Conservation (phyloP, 2,113 vertebrate species). For the Pollachius pollachius region DNA sequence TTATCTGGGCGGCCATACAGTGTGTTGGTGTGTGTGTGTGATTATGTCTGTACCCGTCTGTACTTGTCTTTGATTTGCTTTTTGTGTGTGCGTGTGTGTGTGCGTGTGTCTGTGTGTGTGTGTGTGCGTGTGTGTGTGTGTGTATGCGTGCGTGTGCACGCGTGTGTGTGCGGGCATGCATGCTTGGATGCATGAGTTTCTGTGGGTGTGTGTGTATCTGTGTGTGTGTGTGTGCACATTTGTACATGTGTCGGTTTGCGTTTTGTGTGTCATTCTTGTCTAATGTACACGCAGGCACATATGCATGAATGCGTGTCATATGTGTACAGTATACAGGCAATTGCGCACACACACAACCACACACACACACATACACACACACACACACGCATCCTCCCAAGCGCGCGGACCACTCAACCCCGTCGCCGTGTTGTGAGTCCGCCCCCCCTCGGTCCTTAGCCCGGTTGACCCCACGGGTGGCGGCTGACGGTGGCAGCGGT, state of each 20-base stretch:
- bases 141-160: no score
- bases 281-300: not conserved
- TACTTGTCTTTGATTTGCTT: not conserved
- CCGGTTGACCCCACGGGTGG: not conserved
- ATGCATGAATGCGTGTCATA: not conserved
- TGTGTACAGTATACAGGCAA: not conserved
- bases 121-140: slow-evolving; percentile 16
- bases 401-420: not conserved
- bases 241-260: not conserved
- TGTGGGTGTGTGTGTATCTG: slow-evolving; percentile 10
- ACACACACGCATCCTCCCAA: slow-evolving; percentile 14
- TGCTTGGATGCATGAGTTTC: no score
- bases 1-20: slow-evolving; percentile 1
- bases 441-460: not conserved
- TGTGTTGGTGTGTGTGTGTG: slow-evolving; percentile 12
- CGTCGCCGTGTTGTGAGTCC: not conserved
- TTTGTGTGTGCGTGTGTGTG: slow-evolving; percentile 11
- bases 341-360: slow-evolving; percentile 7
- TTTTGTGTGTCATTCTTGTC: slow-evolving; percentile 12
- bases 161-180: no score
- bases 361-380: slow-evolving; percentile 16
- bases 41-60: not conserved
- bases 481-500: not conserved
- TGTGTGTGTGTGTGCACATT: slow-evolving; percentile 10
- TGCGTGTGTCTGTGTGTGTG: not conserved